Evolutionary conservation across 2,888 invertebrate species (phyloP).

Genomic region (Diachrysia chrysitis): DNA sequence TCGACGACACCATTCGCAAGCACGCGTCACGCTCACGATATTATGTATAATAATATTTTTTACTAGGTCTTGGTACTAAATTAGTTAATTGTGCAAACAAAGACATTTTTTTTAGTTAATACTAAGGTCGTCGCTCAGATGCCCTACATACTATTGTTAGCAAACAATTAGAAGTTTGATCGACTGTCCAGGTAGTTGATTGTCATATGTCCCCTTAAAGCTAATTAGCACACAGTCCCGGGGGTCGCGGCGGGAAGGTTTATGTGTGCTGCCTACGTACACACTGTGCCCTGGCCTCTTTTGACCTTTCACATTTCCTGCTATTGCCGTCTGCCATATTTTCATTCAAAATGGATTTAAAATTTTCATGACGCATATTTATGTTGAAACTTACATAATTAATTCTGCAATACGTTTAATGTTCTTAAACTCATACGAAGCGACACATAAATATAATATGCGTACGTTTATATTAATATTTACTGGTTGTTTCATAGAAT

Average conservation of each 20-base stretch:
- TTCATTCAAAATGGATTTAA: slow-evolving; percentile 23
- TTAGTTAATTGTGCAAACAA: slow-evolving; percentile 2
- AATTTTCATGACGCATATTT: slow-evolving; percentile 20
- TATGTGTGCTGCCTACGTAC: slow-evolving; percentile 32
- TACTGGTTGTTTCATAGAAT: slow-evolving; percentile 8
- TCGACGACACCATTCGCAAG: not conserved
- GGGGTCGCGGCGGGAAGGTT: slow-evolving; percentile 34
- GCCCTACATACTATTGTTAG: not conserved
- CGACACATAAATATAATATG: slow-evolving; percentile 3
- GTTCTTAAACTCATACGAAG: not conserved
- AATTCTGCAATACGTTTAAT: slow-evolving; percentile 15
- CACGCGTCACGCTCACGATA: not conserved
- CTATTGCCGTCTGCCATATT: slow-evolving; percentile 21
- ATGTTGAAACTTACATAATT: slow-evolving; percentile 19
- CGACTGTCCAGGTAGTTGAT: slow-evolving; percentile 32
- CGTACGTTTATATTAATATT: slow-evolving; percentile 11
- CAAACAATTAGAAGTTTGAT: slow-evolving; percentile 23
- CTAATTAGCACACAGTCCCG: slow-evolving; percentile 58
- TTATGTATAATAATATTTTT: too few relatives aligned
- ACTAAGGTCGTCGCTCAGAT: not conserved
- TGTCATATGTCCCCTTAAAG: slow-evolving; percentile 41
- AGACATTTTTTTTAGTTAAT: not conserved
- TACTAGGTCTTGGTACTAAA: not conserved
- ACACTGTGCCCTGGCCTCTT: slow-evolving; percentile 36
- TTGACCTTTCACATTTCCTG: slow-evolving; percentile 45